Percentiles rank a stretch among this genome's conserved stretches.
phyloP scores from a whole-genome alignment of 2,113 vertebrate species.

The Dasyprocta punctata region DNA sequence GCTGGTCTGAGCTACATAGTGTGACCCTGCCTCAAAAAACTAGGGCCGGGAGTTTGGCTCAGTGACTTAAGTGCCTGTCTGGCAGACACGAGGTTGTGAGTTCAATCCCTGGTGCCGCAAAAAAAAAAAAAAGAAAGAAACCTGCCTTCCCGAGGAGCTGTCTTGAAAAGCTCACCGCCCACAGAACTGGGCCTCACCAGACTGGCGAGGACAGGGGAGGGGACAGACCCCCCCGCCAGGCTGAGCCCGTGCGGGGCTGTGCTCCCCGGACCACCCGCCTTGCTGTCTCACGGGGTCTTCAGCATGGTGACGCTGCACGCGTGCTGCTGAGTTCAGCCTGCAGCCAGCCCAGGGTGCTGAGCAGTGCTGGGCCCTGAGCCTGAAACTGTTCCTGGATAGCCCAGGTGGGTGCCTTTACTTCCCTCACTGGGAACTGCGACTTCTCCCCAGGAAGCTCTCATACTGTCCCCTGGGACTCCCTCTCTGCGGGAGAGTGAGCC shows the following conservation, averaged over 20 bases:
- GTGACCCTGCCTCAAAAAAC: too few relatives aligned
- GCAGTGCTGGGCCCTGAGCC: not conserved
- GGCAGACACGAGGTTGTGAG: too few relatives aligned
- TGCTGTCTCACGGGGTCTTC: too few relatives aligned
- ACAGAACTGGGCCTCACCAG: not conserved
- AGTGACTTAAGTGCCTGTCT: too few relatives aligned
- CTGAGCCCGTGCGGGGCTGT: fast-evolving
- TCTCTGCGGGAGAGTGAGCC: not conserved
- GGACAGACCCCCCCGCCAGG: not conserved
- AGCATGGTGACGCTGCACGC: not conserved
- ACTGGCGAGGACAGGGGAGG: not conserved
- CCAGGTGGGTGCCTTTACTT: not conserved
- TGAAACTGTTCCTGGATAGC: not conserved
- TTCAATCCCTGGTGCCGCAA: too few relatives aligned
- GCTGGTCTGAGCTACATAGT: too few relatives aligned
- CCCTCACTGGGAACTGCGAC: not conserved
- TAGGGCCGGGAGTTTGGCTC: too few relatives aligned
- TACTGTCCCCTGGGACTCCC: not conserved
- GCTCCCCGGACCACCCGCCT: not conserved
- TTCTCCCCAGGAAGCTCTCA: not conserved
- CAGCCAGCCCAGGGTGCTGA: not conserved
- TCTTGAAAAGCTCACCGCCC: not conserved
- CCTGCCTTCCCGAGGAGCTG: not conserved
- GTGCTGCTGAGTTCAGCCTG: too few relatives aligned
- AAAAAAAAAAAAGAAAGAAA: too few relatives aligned